Evolutionary conservation across 2,113 vertebrate species (phyloP).

Genomic region (Phalacrocorax brasilianus): DNA sequence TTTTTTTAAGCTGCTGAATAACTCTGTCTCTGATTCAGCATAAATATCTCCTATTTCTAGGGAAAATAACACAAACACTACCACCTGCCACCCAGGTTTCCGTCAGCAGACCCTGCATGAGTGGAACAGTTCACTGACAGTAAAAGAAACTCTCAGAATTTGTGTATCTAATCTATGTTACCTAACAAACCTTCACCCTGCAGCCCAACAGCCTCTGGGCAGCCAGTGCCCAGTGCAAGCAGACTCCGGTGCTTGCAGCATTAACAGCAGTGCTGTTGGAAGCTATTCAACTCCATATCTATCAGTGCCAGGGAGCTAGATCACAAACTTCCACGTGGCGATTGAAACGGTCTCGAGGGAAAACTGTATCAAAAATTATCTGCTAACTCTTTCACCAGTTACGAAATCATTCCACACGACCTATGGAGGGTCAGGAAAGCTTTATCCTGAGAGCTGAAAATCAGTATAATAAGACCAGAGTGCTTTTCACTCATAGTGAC

Average conservation of each 20-base stretch:
- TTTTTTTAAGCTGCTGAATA: neutral
- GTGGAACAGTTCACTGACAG: neutral
- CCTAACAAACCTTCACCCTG: neutral
- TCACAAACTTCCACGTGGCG: fast-evolving
- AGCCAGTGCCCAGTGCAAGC: neutral
- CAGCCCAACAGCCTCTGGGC: neutral
- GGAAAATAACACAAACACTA: conserved; percentile 1
- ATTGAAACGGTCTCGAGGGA: neutral
- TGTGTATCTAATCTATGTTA: neutral
- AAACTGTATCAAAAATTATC: neutral
- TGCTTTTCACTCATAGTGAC: neutral
- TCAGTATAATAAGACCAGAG: neutral
- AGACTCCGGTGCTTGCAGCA: neutral
- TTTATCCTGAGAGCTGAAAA: neutral
- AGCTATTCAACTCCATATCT: neutral
- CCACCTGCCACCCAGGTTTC: neutral
- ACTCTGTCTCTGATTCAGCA: conserved; percentile 35
- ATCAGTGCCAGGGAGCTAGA: fast-evolving
- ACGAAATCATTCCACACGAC: neutral
- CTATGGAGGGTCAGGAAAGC: neutral
- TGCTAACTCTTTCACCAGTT: neutral
- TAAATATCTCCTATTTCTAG: conserved; percentile 18
- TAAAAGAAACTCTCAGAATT: neutral
- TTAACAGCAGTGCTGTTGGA: neutral
- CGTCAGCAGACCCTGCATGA: neutral